Percentiles rank a stretch among this genome's conserved stretches.
Evolutionary conservation across 2,888 invertebrate genomes (phyloP).

Genomic region (Argynnis bischoffii): DNA sequence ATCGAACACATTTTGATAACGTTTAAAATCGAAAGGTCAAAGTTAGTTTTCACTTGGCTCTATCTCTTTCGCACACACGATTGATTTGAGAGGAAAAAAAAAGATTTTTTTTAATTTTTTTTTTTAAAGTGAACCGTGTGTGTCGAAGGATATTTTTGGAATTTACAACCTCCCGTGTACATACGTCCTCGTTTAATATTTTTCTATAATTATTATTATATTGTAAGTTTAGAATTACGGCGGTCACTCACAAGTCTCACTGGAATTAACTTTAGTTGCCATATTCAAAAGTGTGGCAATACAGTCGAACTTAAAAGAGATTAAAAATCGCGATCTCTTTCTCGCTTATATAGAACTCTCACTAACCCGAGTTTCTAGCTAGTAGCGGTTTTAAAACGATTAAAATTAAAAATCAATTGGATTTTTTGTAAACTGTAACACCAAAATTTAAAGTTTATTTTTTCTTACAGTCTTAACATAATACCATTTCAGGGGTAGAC

Average conservation of each 20-base stretch:
- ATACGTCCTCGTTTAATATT: constrained; percentile 47
- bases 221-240: constrained; percentile 30
- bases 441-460: no score
- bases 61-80: constrained; percentile 14
- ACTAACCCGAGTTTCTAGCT: no score
- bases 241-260: background rate
- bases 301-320: no score
- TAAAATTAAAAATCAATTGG: no score
- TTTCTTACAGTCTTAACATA: no score
- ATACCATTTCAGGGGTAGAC: no score
- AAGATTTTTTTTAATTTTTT: background rate
- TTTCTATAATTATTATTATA: constrained; percentile 44
- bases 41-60: constrained; percentile 25
- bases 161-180: constrained; percentile 41
- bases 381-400: no score
- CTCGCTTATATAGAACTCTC: no score
- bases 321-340: no score
- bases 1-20: constrained; percentile 48
- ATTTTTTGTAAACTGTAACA: no score
- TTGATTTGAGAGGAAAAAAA: background rate
- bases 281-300: no score
- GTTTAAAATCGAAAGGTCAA: constrained; percentile 41
- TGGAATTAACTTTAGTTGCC: background rate
- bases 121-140: background rate
- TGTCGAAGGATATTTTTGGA: constrained; percentile 16